Conservation (phyloP, 2,797 vertebrate genomes). For the Erethizon dorsatum region DNA sequence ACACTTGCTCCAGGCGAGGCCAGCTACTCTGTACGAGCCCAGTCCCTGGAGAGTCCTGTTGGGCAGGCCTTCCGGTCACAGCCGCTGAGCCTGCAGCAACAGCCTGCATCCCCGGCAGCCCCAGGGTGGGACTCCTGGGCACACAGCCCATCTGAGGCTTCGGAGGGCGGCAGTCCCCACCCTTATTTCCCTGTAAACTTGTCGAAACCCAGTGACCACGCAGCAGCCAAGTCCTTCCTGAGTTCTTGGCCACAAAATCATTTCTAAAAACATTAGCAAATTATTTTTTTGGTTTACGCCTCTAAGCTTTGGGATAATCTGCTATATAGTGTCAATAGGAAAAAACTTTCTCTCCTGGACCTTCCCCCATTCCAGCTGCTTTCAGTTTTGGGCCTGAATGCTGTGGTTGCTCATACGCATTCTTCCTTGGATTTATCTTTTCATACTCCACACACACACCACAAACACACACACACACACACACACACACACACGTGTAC, state of each 20-base stretch:
- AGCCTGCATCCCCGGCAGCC: not conserved
- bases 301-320: not conserved
- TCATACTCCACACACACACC: not conserved
- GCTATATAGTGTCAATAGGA: not conserved
- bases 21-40: not conserved
- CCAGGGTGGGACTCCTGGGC: not conserved
- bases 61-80: not conserved
- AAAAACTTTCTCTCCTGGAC: not conserved
- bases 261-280: not conserved
- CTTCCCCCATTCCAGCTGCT: not conserved
- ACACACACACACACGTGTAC: not conserved
- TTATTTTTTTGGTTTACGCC: not conserved
- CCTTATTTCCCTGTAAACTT: not conserved
- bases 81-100: not conserved
- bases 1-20: not conserved
- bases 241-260: not conserved
- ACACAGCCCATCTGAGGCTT: fast-evolving
- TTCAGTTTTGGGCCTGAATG: not conserved
- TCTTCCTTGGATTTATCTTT: conserved; percentile 32
- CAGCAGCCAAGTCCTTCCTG: not conserved
- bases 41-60: not conserved
- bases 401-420: not conserved
- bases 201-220: not conserved
- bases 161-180: not conserved
- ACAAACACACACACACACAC: not conserved